Evolutionary conservation across 2,888 invertebrate species (phyloP).

Genomic region (Seira musarum): DNA sequence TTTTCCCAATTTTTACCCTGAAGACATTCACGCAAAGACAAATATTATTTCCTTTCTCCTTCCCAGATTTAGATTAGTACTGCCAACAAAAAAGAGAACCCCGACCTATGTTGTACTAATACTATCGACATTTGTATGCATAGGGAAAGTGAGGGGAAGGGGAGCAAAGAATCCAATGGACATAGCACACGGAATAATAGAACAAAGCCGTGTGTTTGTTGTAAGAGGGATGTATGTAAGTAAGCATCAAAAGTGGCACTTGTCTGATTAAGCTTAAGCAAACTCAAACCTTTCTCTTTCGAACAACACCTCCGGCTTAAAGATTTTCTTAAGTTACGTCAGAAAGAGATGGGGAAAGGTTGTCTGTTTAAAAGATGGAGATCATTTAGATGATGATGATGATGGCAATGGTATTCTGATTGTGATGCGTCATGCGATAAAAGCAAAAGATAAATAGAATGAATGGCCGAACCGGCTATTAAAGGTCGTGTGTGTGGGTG

Average conservation of each 20-base stretch:
- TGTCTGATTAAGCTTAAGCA: constrained; percentile 57
- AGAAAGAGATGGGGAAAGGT: no score
- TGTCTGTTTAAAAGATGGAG: not conserved
- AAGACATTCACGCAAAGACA: constrained; percentile 12
- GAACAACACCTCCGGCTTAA: no score
- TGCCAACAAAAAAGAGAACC: constrained; percentile 26
- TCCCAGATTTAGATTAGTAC: constrained; percentile 23
- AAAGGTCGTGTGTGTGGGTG: no score
- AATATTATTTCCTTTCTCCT: constrained; percentile 36
- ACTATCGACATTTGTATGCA: constrained; percentile 32
- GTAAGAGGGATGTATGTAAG: constrained; percentile 16
- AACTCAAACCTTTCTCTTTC: constrained; percentile 40
- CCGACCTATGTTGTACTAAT: constrained; percentile 40
- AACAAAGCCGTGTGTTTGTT: not conserved
- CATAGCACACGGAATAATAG: no score
- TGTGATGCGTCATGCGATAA: constrained; percentile 48
- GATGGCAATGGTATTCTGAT: not conserved
- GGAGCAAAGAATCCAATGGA: no score
- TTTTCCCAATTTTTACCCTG: no score
- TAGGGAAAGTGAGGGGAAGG: constrained; percentile 3
- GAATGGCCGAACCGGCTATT: constrained; percentile 7
- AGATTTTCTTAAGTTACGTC: no score
- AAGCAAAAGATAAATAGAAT: constrained; percentile 38
- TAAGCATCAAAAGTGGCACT: constrained; percentile 47
- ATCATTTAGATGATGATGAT: constrained; percentile 1